Conservation (phyloP, 1,140 invertebrate genomes). For the Sweltsa coloradensis region DNA sequence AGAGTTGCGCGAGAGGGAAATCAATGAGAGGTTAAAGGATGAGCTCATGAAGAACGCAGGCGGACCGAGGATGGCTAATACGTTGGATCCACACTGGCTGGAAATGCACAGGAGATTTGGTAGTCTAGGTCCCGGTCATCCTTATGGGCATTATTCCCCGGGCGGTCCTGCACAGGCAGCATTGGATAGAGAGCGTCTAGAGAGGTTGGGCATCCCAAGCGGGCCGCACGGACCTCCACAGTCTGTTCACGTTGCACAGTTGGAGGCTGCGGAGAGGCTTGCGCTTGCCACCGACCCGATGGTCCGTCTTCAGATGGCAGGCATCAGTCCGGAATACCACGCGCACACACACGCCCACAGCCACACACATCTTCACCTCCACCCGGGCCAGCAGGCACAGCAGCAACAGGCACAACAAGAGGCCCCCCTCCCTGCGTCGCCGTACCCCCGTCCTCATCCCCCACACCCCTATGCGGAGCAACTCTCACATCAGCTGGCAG, state of each 20-base stretch:
- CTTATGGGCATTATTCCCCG: too few relatives aligned
- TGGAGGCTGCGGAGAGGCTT: constrained; percentile 48
- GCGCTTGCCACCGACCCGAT: constrained; percentile 59
- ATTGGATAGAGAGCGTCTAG: constrained; percentile 75
- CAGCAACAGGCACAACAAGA: constrained; percentile 51
- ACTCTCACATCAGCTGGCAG: too few relatives aligned
- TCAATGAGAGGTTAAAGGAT: constrained; percentile 71
- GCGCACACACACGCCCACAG: constrained; percentile 75
- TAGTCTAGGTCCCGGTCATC: too few relatives aligned
- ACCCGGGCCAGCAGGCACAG: constrained; percentile 79
- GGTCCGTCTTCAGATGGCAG: constrained; percentile 72
- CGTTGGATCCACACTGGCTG: constrained; percentile 81
- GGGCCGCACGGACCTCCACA: too few relatives aligned
- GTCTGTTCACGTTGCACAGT: too few relatives aligned
- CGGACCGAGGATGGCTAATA: constrained; percentile 40
- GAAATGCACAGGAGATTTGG: constrained; percentile 68
- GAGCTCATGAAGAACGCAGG: constrained; percentile 56
- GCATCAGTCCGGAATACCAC: constrained; percentile 66
- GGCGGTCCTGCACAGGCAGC: constrained; percentile 48
- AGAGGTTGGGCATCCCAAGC: constrained; percentile 66
- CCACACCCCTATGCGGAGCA: too few relatives aligned
- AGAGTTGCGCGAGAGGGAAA: constrained; percentile 70
- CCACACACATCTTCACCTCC: constrained; percentile 57
- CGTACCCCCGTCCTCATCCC: too few relatives aligned
- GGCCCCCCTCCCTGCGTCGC: too few relatives aligned